phyloP scores from a whole-genome alignment of 2,797 vertebrate species.

The Sorex maritimensis region DNA sequence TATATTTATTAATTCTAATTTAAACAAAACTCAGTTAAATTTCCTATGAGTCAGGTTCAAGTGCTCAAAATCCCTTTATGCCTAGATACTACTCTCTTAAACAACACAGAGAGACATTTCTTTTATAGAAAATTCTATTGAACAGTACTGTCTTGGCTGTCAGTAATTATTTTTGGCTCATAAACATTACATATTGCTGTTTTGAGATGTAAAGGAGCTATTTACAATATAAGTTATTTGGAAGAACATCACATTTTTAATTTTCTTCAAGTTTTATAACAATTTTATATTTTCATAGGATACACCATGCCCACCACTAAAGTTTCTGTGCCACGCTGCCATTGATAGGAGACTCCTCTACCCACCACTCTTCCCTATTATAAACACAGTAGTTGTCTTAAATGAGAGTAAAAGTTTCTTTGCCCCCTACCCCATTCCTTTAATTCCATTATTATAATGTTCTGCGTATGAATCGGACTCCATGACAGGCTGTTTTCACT shows the following conservation, averaged over 20 bases:
- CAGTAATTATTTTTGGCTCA: neutral
- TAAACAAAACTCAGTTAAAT: conserved; percentile 29
- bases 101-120: neutral
- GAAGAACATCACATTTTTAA: neutral
- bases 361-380: no score
- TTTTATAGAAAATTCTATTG: neutral
- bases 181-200: neutral
- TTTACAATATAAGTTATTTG: neutral
- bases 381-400: no score
- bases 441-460: no score
- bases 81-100: conserved; percentile 10
- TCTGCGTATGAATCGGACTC: no score
- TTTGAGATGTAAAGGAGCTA: conserved; percentile 58
- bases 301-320: no score
- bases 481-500: no score
- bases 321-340: no score
- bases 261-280: neutral
- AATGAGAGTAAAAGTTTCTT: no score
- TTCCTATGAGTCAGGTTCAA: neutral
- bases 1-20: conserved; percentile 34
- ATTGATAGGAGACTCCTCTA: no score
- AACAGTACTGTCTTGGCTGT: neutral
- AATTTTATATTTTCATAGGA: neutral
- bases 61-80: neutral
- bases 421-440: no score